Base-by-base conservation (phyloP, 2,888 invertebrate species). In the Hydrotaea diabolus region DNA sequence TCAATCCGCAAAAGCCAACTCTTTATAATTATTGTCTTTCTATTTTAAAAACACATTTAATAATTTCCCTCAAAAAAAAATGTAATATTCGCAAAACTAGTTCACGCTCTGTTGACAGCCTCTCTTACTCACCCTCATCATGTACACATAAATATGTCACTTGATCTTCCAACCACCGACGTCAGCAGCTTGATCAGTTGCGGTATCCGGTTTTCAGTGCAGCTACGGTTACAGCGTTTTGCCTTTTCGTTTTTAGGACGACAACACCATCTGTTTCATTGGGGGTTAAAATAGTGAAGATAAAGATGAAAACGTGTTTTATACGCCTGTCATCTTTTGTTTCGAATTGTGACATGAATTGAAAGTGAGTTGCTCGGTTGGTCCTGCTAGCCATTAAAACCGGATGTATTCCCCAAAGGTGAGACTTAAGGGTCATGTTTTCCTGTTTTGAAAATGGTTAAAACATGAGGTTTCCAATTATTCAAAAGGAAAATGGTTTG, bases 211-310 rank as follows among this genome's bases (percentile, higher is more conserved):
- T 57, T 73, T 73, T 74, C 43, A 43, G 43, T 69, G 69, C 13
- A 46, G 23, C 69, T 13, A 69, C 23, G 1, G n/a, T 31, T 31
- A 2, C n/a, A 53, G 17, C 49, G 9, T 23, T 53, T 71, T 69
- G 21, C 8, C 36, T 5, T 43, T 1, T 19, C 55, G 21, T 39
- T 11, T 55, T 17, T 21, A 39, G 23, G 26, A 49, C 23, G n/a
- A 77, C 11, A 64, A 77, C 76, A n/a, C n/a, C n/a, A 66, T 77
- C 76, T 77, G 76, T 66, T 55, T 36, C 43, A 23, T 59, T 9
- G 23, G 73, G 73, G 43, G 57, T 43, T 26, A 11, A 74, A 43
- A 9, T 15, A 15, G 36, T 31, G 31, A 31, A 31, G 31, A 64
- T 15, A 23, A 21, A 23, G 46, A 75, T 11, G 21, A 69, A 72